Evolutionary conservation across 1,140 invertebrate genomes (phyloP).

Genomic region (Scaptomyza hsui): DNA sequence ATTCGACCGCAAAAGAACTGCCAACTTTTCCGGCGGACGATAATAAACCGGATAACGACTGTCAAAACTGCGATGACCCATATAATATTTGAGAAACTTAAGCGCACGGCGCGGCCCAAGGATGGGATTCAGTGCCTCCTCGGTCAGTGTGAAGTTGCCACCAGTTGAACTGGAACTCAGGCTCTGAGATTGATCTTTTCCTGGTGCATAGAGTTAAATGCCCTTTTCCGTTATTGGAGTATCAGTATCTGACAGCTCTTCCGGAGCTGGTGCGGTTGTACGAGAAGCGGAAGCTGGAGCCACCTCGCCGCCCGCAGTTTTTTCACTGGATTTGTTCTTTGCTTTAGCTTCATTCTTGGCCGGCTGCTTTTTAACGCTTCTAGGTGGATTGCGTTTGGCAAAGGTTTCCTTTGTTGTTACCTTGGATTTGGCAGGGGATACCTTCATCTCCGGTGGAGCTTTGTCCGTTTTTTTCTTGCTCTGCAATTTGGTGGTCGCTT

Average conservation of each 20-base stretch:
- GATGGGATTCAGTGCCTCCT: slow-evolving; percentile 52
- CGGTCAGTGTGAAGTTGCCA: slow-evolving; percentile 56
- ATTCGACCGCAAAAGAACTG: slow-evolving; percentile 4
- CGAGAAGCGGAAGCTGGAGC: background rate
- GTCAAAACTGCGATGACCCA: slow-evolving; percentile 61
- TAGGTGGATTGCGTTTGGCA: background rate
- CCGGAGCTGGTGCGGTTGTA: too few relatives aligned
- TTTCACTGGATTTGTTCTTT: background rate
- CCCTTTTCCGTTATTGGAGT: slow-evolving; percentile 43
- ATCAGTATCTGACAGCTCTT: background rate
- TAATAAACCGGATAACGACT: slow-evolving; percentile 66
- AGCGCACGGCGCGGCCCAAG: slow-evolving; percentile 57
- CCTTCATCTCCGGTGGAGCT: background rate
- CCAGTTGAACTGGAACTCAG: slow-evolving; percentile 1
- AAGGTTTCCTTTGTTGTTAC: background rate
- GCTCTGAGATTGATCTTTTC: background rate
- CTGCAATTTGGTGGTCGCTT: background rate
- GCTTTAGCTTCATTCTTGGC: background rate
- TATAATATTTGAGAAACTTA: slow-evolving; percentile 67
- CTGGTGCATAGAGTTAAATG: slow-evolving; percentile 58
- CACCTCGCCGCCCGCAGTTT: slow-evolving; percentile 30
- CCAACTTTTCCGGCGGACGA: slow-evolving; percentile 50
- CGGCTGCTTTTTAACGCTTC: background rate
- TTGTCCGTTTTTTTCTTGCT: background rate
- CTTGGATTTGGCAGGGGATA: background rate